Conservation (phyloP, 2,113 vertebrate genomes). For the Istiophorus platypterus region DNA sequence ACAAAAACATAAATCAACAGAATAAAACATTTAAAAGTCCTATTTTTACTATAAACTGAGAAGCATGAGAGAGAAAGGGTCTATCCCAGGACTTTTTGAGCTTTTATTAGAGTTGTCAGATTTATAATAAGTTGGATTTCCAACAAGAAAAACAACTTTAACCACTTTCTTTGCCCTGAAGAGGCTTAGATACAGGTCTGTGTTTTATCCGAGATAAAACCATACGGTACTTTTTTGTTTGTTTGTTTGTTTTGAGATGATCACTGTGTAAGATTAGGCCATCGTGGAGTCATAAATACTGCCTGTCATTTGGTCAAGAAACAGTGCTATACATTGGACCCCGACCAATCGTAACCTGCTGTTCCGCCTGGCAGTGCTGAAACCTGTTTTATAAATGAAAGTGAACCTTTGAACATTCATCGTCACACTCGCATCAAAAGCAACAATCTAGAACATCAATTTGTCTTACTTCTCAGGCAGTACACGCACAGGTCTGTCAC, state of each 20-base stretch:
- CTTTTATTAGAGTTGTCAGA: background rate
- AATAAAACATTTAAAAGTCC: background rate
- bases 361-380: background rate
- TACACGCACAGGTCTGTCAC: constrained; percentile 16
- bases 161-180: background rate
- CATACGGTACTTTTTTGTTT: background rate
- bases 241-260: background rate
- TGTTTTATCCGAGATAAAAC: background rate
- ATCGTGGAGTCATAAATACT: no score
- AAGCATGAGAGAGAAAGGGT: background rate
- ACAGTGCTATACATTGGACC: background rate
- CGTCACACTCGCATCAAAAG: background rate
- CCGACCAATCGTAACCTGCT: background rate
- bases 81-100: background rate
- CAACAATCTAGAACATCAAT: background rate
- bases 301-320: background rate
- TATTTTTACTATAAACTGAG: background rate
- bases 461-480: constrained; percentile 7
- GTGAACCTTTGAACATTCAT: background rate
- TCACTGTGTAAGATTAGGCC: background rate
- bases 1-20: background rate
- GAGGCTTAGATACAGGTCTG: background rate
- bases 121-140: background rate
- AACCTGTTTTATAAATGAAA: background rate
- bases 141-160: background rate